These are phyloP conservation scores for Tryphoninae sp. DNA, from an alignment of 2,888 invertebrate species.

Conservation along the genomic window DNA sequence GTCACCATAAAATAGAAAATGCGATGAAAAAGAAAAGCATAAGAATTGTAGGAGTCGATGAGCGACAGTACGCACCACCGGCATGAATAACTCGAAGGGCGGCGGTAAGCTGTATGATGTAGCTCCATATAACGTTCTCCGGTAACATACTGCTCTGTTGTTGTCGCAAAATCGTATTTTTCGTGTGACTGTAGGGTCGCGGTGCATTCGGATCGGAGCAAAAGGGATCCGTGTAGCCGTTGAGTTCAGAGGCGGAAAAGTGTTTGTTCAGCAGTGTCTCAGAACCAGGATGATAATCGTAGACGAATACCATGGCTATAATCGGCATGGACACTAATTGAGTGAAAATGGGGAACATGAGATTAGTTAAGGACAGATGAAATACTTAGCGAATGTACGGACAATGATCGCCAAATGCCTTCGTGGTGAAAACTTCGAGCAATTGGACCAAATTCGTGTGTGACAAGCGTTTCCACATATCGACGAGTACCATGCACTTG, in stretches of 20 bases:
- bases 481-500: slow-evolving; percentile 92
- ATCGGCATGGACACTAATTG: slow-evolving; percentile 56
- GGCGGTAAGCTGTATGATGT: slow-evolving; percentile 96
- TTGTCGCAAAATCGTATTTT: slow-evolving; percentile 90
- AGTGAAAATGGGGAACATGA: not conserved
- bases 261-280: slow-evolving; percentile 94
- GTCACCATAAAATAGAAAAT: not conserved
- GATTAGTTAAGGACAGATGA: not conserved
- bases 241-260: slow-evolving; percentile 86
- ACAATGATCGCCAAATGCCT: slow-evolving; percentile 98
- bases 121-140: slow-evolving; percentile 96
- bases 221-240: slow-evolving; percentile 90
- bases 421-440: slow-evolving; percentile 96
- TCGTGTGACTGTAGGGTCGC: slow-evolving; percentile 91
- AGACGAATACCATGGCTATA: slow-evolving; percentile 96
- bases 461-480: slow-evolving; percentile 96
- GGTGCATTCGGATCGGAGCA: slow-evolving; percentile 92
- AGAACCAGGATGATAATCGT: slow-evolving; percentile 96
- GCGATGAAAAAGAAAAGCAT: slow-evolving; percentile 5
- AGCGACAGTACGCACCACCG: slow-evolving; percentile 77
- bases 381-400: slow-evolving; percentile 80
- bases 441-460: slow-evolving; percentile 97
- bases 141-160: slow-evolving; percentile 90
- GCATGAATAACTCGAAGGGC: slow-evolving; percentile 95
- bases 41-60: not conserved